Evolutionary conservation across 2,113 vertebrate genomes (phyloP).

Genomic region (Emydura subglobosa): DNA sequence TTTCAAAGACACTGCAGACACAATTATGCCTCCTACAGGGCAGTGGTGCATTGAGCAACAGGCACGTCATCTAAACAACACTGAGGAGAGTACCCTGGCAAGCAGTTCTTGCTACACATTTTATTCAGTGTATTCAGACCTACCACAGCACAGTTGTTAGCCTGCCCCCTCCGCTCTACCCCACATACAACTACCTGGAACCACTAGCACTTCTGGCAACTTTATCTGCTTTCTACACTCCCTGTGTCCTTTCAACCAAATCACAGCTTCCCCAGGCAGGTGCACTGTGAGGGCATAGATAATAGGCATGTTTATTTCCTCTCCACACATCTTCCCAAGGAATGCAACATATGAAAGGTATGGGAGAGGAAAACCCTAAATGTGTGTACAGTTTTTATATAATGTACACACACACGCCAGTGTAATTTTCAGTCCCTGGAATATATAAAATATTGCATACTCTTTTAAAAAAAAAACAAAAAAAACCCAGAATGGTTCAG

Average conservation of each 20-base stretch:
- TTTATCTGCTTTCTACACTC: neutral
- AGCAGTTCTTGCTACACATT: neutral
- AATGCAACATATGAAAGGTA: neutral
- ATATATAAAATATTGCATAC: neutral
- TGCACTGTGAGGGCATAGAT: neutral
- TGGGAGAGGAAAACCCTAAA: neutral
- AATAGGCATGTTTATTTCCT: neutral
- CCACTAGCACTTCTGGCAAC: neutral
- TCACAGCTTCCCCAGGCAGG: neutral
- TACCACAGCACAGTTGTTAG: neutral
- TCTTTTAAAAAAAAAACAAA: neutral
- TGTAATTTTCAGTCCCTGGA: neutral
- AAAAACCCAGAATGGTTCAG: rapidly evolving
- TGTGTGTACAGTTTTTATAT: neutral
- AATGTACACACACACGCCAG: neutral
- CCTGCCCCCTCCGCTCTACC: neutral
- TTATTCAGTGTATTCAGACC: neutral
- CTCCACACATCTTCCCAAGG: neutral
- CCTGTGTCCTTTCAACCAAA: neutral
- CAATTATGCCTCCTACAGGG: no score
- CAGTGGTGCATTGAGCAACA: no score
- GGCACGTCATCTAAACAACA: no score
- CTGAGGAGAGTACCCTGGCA: no score
- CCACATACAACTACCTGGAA: neutral
- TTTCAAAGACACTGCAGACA: no score